Conservation (phyloP, 2,113 vertebrate species). For the Oreocharis arfaki region DNA sequence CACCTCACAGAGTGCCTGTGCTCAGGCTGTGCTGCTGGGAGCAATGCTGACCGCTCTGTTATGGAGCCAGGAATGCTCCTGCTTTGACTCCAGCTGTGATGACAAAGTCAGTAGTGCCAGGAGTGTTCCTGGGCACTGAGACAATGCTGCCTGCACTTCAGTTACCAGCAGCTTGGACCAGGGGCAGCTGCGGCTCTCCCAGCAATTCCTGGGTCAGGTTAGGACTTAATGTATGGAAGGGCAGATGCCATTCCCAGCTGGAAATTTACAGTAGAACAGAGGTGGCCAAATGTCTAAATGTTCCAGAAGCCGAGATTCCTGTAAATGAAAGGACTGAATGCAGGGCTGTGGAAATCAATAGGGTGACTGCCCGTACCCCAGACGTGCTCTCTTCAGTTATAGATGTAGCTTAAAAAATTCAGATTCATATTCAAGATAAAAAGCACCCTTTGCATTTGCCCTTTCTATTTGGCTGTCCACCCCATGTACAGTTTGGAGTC, state of each 20-base stretch:
- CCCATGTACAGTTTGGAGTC: not conserved
- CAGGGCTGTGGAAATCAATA: not conserved
- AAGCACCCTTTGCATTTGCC: not conserved
- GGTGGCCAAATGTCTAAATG: not conserved
- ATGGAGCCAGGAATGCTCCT: not conserved
- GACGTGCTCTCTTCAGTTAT: not conserved
- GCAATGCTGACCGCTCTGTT: not conserved
- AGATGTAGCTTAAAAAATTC: not conserved
- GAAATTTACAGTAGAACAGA: not conserved
- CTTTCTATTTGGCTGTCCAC: not conserved
- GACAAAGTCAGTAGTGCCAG: not conserved
- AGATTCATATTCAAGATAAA: not conserved
- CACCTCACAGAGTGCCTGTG: rapidly evolving
- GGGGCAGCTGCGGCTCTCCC: not conserved
- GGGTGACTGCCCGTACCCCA: rapidly evolving
- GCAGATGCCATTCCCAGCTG: not conserved
- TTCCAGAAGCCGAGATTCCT: not conserved
- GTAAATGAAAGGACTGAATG: not conserved
- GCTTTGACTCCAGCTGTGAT: not conserved
- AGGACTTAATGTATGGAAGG: not conserved
- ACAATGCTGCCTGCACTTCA: not conserved
- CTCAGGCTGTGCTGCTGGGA: not conserved
- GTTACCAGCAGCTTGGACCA: not conserved
- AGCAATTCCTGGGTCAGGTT: not conserved
- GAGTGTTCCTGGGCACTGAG: not conserved